Conservation (phyloP, 2,888 invertebrate genomes). For the Philereme transversata region DNA sequence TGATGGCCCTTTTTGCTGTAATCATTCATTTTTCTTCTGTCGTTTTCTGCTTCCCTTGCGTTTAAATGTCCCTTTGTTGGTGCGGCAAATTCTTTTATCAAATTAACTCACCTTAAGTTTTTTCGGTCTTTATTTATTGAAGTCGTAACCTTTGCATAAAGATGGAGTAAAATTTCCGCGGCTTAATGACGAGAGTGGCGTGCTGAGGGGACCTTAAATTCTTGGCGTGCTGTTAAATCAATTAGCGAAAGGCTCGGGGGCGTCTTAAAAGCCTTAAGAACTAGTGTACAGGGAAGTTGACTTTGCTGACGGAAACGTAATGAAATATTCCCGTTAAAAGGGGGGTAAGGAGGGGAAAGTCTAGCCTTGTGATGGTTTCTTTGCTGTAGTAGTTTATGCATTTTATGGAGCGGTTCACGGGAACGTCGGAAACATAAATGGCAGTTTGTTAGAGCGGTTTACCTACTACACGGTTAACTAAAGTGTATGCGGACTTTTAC, state of each 20-base stretch:
- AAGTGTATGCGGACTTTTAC: neutral
- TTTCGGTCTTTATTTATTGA: slow-evolving; percentile 39
- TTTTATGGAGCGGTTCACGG: slow-evolving; percentile 1
- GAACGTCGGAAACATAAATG: neutral
- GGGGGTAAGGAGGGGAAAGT: slow-evolving; percentile 3
- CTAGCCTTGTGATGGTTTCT: slow-evolving; percentile 19
- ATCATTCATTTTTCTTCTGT: slow-evolving; percentile 84
- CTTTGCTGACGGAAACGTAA: slow-evolving; percentile 29
- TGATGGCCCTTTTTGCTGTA: slow-evolving; percentile 83
- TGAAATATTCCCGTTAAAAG: slow-evolving; percentile 31
- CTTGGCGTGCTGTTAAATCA: slow-evolving; percentile 63
- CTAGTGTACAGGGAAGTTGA: slow-evolving; percentile 42
- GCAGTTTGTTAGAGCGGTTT: neutral
- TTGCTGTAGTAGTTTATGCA: slow-evolving; percentile 11
- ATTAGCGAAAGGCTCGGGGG: slow-evolving; percentile 52
- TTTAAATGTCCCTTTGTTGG: slow-evolving; percentile 77
- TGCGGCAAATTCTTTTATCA: slow-evolving; percentile 67
- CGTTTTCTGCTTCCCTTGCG: slow-evolving; percentile 78
- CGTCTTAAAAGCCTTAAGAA: slow-evolving; percentile 58
- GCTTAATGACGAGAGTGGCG: slow-evolving; percentile 55
- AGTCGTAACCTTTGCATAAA: slow-evolving; percentile 38
- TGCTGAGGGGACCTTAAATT: slow-evolving; percentile 55
- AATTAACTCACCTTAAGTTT: slow-evolving; percentile 64
- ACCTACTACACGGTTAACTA: neutral
- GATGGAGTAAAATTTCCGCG: slow-evolving; percentile 43